These are phyloP conservation scores for Neopipo cinnamomea DNA, from an alignment of 2,113 vertebrate species.

Conservation along the genomic window DNA sequence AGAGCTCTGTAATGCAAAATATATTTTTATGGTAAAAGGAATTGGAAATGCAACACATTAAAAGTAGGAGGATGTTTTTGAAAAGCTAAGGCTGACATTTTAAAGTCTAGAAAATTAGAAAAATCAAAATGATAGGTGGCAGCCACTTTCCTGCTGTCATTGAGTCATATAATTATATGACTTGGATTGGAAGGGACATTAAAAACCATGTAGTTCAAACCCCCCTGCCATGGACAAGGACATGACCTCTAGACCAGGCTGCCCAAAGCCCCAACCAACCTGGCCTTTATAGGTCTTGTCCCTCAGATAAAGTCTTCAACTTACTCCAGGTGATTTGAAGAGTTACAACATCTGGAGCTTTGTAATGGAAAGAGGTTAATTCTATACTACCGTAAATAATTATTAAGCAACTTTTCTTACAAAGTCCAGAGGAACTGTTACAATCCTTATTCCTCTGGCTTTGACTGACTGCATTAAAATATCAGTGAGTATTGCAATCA, in stretches of 20 bases:
- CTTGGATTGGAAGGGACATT: neutral
- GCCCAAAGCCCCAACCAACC: neutral
- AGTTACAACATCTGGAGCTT: neutral
- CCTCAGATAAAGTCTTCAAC: neutral
- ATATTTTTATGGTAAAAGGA: conserved; percentile 19
- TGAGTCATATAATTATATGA: neutral
- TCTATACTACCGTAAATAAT: neutral
- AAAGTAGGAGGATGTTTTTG: neutral
- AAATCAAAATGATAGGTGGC: neutral
- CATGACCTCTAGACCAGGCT: neutral
- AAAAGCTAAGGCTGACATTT: neutral
- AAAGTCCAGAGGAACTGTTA: neutral
- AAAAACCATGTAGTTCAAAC: neutral
- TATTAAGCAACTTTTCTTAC: neutral
- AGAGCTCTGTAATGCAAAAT: conserved; percentile 23
- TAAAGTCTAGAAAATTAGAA: neutral
- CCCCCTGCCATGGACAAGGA: neutral
- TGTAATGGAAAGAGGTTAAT: neutral
- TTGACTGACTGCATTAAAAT: neutral
- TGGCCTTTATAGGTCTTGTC: neutral
- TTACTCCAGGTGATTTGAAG: neutral
- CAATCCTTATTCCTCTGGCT: neutral
- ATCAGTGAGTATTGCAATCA: neutral
- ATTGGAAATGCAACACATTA: neutral
- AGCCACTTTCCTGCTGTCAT: neutral